phyloP scores from a whole-genome alignment of 2,113 vertebrate species.

The Taurulus bubalis region DNA sequence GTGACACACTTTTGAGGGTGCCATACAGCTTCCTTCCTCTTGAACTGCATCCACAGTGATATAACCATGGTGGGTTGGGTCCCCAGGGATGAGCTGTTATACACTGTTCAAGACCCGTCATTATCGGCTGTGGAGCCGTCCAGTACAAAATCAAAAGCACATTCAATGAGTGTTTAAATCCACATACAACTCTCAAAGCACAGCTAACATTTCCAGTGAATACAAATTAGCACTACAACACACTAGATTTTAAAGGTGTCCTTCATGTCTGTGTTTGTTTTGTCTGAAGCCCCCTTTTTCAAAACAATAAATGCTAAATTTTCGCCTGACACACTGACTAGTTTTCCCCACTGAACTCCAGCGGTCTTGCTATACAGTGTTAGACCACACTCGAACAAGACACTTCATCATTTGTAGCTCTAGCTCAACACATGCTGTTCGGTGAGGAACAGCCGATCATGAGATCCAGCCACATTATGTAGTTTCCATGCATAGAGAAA shows the following conservation, averaged over 20 bases:
- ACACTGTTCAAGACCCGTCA: slow-evolving; percentile 50
- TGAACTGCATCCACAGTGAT: slow-evolving; percentile 43
- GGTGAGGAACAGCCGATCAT: background rate
- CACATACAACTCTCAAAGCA: slow-evolving; percentile 6
- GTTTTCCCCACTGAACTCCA: slow-evolving; percentile 1
- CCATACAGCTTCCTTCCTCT: slow-evolving; percentile 34
- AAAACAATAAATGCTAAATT: slow-evolving; percentile 5
- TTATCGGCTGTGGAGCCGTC: slow-evolving; percentile 33
- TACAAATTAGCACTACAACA: background rate
- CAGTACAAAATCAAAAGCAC: slow-evolving; percentile 56
- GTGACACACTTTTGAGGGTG: slow-evolving; percentile 20
- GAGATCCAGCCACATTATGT: slow-evolving; percentile 28
- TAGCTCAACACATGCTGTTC: slow-evolving; percentile 22
- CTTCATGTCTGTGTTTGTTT: background rate
- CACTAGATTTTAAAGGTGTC: background rate
- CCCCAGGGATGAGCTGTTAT: slow-evolving; percentile 48
- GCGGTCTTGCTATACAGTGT: slow-evolving; percentile 4
- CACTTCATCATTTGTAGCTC: slow-evolving; percentile 27
- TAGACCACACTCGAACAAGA: slow-evolving; percentile 5
- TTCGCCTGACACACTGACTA: background rate
- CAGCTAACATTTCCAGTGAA: slow-evolving; percentile 32
- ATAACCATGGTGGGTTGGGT: slow-evolving; percentile 38
- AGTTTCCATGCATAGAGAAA: slow-evolving; percentile 50
- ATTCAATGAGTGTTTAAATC: slow-evolving; percentile 47
- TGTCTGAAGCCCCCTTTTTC: slow-evolving; percentile 4